Conservation (phyloP, 92 coral and sea anemone species). For the Zoanthus sociatus region DNA sequence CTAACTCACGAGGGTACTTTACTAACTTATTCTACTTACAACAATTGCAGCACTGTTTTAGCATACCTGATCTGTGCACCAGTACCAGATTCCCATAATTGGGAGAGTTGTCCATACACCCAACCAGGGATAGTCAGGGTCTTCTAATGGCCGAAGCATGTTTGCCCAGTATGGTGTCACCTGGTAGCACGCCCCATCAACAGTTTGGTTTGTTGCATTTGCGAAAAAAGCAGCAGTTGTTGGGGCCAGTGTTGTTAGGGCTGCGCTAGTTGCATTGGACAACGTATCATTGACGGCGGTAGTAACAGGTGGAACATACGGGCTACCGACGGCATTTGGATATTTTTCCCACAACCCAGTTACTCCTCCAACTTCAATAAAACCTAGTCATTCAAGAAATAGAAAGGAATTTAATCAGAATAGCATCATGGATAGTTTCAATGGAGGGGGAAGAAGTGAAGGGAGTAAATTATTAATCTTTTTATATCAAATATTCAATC, state of each 20-base stretch:
- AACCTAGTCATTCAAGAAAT: constrained; percentile 42
- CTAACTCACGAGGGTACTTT: no score
- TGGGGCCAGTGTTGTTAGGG: constrained; percentile 41
- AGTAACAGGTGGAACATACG: constrained; percentile 28
- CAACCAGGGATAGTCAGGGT: constrained; percentile 99
- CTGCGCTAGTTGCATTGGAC: constrained; percentile 6
- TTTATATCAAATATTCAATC: no score
- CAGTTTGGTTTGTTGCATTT: constrained; percentile 40
- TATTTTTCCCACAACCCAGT: constrained; percentile 54
- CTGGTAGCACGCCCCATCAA: constrained; percentile 51
- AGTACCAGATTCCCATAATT: constrained; percentile 96
- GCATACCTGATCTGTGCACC: constrained; percentile 96
- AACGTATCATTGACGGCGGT: constrained; percentile 28
- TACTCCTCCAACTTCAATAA: constrained; percentile 61
- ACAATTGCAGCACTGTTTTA: neutral
- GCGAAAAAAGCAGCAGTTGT: constrained; percentile 18
- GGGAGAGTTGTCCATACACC: constrained; percentile 94
- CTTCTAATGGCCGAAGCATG: constrained; percentile 92
- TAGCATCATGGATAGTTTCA: no score
- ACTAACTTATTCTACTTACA: no score
- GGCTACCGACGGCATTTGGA: constrained; percentile 47
- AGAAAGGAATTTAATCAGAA: no score
- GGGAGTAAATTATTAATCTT: no score
- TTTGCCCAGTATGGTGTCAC: constrained; percentile 93
- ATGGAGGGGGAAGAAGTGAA: no score